Evolutionary conservation across 2,888 invertebrate genomes (phyloP).

Genomic region (Erannis defoliaria): DNA sequence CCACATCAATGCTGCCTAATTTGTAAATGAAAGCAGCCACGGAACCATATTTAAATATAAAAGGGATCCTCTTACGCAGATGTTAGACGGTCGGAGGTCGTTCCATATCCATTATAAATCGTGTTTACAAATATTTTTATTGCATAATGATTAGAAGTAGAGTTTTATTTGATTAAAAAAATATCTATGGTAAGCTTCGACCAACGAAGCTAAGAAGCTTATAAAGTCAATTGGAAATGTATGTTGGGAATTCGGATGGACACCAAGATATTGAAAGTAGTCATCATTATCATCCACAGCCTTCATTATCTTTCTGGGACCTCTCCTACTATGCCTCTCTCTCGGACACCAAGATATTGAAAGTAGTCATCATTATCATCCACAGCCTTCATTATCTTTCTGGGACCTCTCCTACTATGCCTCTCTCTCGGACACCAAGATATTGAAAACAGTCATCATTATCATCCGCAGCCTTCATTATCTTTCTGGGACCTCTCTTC

Average conservation of each 20-base stretch:
- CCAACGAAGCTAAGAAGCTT: background rate
- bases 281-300: no score
- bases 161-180: background rate
- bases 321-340: no score
- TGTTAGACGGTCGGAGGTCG: slow-evolving; percentile 53
- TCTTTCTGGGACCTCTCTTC: no score
- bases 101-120: slow-evolving; percentile 61
- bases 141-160: background rate
- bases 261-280: no score
- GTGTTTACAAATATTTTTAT: slow-evolving; percentile 28
- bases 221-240: no score
- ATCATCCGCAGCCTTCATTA: no score
- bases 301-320: no score
- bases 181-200: background rate
- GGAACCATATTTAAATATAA: slow-evolving; percentile 58
- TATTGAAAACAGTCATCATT: background rate
- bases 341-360: no score
- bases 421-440: no score
- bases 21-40: slow-evolving; percentile 44
- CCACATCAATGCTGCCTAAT: slow-evolving; percentile 39
- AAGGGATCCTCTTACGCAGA: slow-evolving; percentile 55
- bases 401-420: no score
- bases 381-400: no score
- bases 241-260: no score
- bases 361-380: background rate